Percentiles rank a stretch among this genome's conserved stretches.
These are phyloP conservation scores for Aspiorhynchus laticeps DNA, from an alignment of 2,113 vertebrate species.

Conservation along the genomic window DNA sequence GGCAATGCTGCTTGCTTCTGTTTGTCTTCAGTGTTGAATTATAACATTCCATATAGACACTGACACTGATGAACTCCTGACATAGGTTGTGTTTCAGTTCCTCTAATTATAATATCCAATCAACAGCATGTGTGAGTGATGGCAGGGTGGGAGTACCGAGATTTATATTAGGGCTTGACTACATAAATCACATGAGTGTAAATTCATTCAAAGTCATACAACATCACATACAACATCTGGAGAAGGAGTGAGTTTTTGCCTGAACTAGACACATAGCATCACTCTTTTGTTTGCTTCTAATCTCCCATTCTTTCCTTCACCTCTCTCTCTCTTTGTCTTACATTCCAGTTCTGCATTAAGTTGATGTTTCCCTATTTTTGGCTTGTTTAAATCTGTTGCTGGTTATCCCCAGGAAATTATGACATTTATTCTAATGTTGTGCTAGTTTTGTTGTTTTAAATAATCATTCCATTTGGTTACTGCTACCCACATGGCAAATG, in stretches of 20 bases:
- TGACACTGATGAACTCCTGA: slow-evolving; percentile 47
- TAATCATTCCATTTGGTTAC: background rate
- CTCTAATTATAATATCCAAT: slow-evolving; percentile 53
- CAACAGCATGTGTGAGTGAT: slow-evolving; percentile 35
- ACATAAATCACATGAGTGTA: slow-evolving; percentile 42
- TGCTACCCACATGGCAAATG: too few relatives aligned
- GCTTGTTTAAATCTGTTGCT: background rate
- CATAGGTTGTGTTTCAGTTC: slow-evolving; percentile 29
- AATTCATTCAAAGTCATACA: slow-evolving; percentile 15
- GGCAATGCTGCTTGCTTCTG: background rate
- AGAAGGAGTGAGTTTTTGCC: slow-evolving; percentile 19
- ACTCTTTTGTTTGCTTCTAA: slow-evolving; percentile 8
- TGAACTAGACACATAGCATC: slow-evolving; percentile 15
- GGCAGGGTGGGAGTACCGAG: slow-evolving; percentile 1
- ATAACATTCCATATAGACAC: slow-evolving; percentile 21
- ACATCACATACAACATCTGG: slow-evolving; percentile 39
- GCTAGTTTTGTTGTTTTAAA: background rate
- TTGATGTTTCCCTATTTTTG: background rate
- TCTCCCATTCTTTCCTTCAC: background rate
- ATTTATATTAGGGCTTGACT: slow-evolving; percentile 22
- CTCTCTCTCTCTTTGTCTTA: background rate
- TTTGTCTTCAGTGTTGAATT: slow-evolving; percentile 3
- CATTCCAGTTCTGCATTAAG: background rate
- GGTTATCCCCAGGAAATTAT: background rate
- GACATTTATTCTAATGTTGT: background rate